These are phyloP conservation scores for Clupea harengus DNA, from an alignment of 2,113 vertebrate species.

Conservation along the genomic window DNA sequence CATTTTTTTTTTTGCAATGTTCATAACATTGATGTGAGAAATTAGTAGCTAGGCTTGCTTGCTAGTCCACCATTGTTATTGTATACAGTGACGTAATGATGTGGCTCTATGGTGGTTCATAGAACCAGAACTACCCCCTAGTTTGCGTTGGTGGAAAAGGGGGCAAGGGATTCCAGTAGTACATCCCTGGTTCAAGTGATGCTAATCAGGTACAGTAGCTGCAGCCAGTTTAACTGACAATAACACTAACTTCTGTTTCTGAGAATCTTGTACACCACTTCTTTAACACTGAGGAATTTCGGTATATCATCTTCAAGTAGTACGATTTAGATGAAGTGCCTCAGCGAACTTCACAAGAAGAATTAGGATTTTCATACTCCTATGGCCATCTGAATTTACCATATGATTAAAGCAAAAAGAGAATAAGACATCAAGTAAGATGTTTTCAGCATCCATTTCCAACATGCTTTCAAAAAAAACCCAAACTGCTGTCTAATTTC, in stretches of 20 bases:
- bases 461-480: neutral
- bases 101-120: too few species aligned
- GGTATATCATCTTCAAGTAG: neutral
- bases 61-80: too few species aligned
- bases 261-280: neutral
- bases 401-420: neutral
- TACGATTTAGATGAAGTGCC: neutral
- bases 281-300: neutral
- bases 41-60: too few species aligned
- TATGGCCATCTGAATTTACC: neutral
- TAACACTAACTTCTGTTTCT: neutral
- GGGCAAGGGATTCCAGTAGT: neutral
- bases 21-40: too few species aligned
- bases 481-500: neutral
- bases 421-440: constrained; percentile 2
- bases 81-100: too few species aligned
- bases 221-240: neutral
- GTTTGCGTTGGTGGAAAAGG: too few species aligned
- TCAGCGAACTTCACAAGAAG: neutral
- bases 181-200: neutral
- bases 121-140: too few species aligned
- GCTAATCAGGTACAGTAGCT: neutral
- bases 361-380: neutral
- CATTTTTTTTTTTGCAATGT: too few species aligned
- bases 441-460: constrained; percentile 7